Percentiles rank a stretch among this genome's conserved stretches.
These are phyloP conservation scores for Drosophila lutescens DNA, from an alignment of 2,888 invertebrate genomes.

Conservation along the genomic window DNA sequence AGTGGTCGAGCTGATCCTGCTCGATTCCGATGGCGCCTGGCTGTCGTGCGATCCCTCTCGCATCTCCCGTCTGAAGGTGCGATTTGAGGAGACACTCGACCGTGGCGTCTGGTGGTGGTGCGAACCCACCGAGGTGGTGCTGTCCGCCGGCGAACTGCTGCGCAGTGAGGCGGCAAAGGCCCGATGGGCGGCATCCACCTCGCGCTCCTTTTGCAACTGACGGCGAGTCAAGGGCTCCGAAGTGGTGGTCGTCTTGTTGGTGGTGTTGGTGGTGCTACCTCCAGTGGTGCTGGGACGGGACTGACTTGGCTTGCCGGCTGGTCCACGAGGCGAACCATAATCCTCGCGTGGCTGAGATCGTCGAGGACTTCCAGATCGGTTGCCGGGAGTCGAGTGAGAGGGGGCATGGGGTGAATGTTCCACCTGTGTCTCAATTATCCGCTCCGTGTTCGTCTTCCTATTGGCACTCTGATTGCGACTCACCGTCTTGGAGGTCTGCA, in stretches of 20 bases:
- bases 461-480: slow-evolving; percentile 40
- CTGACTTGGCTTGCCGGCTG: slow-evolving; percentile 56
- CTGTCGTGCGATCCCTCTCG: slow-evolving; percentile 84
- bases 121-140: slow-evolving; percentile 83
- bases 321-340: slow-evolving; percentile 62
- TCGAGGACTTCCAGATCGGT: slow-evolving; percentile 40
- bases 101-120: slow-evolving; percentile 75
- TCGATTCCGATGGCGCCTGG: slow-evolving; percentile 81
- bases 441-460: slow-evolving; percentile 70
- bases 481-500: slow-evolving; percentile 34
- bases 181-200: slow-evolving; percentile 89
- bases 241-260: slow-evolving; percentile 52
- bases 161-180: slow-evolving; percentile 91
- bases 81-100: slow-evolving; percentile 78
- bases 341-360: slow-evolving; percentile 56
- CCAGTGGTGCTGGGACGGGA: slow-evolving; percentile 34
- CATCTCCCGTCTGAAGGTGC: slow-evolving; percentile 74
- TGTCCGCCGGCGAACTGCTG: slow-evolving; percentile 87
- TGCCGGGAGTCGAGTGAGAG: slow-evolving; percentile 1
- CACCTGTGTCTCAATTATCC: slow-evolving; percentile 69
- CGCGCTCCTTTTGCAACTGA: slow-evolving; percentile 79
- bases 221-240: slow-evolving; percentile 62
- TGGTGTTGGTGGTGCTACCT: slow-evolving; percentile 23
- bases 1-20: slow-evolving; percentile 82
- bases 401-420: slow-evolving; percentile 37